Conservation (phyloP, 2,888 invertebrate species). For the Polietes domitor region DNA sequence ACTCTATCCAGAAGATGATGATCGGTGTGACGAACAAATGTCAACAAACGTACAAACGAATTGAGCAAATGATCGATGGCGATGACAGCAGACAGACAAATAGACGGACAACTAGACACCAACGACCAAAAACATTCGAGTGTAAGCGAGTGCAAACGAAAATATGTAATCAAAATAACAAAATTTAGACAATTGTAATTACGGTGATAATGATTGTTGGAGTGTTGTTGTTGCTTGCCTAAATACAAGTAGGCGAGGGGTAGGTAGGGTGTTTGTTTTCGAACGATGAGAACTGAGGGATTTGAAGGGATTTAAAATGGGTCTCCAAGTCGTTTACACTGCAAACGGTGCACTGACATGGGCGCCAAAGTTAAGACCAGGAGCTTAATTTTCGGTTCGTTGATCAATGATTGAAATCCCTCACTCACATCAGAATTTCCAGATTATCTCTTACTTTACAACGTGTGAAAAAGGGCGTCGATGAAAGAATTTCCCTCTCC, state of each 20-base stretch:
- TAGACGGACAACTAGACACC: conserved; percentile 14
- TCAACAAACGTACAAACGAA: conserved; percentile 44
- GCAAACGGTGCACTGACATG: no score
- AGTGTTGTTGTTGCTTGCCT: not conserved
- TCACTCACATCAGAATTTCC: no score
- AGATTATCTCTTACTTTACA: no score
- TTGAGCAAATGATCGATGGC: conserved; percentile 72
- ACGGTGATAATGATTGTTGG: not conserved
- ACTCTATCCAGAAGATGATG: not conserved
- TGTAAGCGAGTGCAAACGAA: not conserved
- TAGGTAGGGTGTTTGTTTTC: conserved; percentile 14
- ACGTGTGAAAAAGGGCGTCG: no score
- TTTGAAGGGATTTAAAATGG: not conserved
- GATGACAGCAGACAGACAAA: conserved; percentile 26
- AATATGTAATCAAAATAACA: conserved; percentile 16
- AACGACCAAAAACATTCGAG: not conserved
- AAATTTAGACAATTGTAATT: conserved; percentile 37
- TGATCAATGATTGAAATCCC: no score
- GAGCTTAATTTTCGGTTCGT: no score
- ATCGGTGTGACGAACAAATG: conserved; percentile 39
- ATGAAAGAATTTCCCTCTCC: no score
- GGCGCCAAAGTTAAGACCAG: no score
- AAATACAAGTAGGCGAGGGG: conserved; percentile 9
- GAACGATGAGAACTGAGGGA: not conserved
- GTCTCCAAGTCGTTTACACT: no score